Conservation (phyloP, 2,888 invertebrate species). For the Campopleginae sp. region DNA sequence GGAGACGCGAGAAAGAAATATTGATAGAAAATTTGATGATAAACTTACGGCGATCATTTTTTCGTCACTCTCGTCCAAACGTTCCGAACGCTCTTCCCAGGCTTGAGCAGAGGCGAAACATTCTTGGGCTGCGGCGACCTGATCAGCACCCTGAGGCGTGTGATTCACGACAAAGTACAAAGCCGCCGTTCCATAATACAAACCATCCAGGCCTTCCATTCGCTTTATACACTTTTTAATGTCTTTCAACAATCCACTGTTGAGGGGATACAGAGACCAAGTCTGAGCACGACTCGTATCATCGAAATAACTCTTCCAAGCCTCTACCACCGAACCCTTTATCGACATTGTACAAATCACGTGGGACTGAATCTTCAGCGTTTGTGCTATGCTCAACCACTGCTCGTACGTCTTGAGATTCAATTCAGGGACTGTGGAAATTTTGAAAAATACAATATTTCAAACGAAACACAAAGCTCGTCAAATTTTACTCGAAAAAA, state of each 20-base stretch:
- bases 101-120: constrained; percentile 84
- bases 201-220: constrained; percentile 73
- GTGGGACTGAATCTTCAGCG: constrained; percentile 83
- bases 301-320: constrained; percentile 69
- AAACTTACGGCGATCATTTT: constrained; percentile 50
- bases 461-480: neutral
- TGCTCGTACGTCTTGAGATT: constrained; percentile 84
- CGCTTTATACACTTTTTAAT: constrained; percentile 77
- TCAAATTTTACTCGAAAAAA: no score
- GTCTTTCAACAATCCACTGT: constrained; percentile 74
- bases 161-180: constrained; percentile 83
- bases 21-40: neutral
- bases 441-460: neutral
- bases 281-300: constrained; percentile 49
- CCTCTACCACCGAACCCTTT: constrained; percentile 82
- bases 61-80: constrained; percentile 67
- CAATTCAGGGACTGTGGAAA: constrained; percentile 82
- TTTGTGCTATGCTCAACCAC: constrained; percentile 84
- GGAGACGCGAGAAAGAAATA: neutral
- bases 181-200: constrained; percentile 79
- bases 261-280: constrained; percentile 75
- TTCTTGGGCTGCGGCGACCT: constrained; percentile 84
- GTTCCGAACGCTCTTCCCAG: constrained; percentile 78
- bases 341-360: constrained; percentile 85
- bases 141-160: constrained; percentile 84